phyloP scores from a whole-genome alignment of 2,888 invertebrate genomes.

The Eudemis profundana region DNA sequence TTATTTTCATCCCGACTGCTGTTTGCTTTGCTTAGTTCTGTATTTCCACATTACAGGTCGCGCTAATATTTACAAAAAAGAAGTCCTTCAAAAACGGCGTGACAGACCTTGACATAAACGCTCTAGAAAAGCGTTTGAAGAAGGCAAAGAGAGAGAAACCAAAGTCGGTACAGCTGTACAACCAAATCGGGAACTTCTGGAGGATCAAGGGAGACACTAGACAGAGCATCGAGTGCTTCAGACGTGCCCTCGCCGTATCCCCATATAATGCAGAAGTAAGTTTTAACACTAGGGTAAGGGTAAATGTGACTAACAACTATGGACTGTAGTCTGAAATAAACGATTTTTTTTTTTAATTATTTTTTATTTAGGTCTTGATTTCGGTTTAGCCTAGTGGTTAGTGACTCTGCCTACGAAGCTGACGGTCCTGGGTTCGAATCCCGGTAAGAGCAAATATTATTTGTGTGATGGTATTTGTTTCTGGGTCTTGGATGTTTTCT shows the following conservation, averaged over 20 bases:
- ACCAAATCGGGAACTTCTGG: slow-evolving; percentile 97
- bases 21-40: neutral
- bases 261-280: slow-evolving; percentile 93
- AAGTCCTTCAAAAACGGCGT: slow-evolving; percentile 85
- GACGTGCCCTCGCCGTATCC: slow-evolving; percentile 92
- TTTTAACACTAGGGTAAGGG: no score
- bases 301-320: no score
- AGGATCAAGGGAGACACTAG: slow-evolving; percentile 94
- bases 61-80: slow-evolving; percentile 90
- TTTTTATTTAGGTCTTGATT: no score
- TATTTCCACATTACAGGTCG: slow-evolving; percentile 79
- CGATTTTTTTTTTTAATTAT: no score
- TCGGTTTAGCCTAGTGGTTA: no score
- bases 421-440: no score
- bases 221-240: slow-evolving; percentile 95
- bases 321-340: no score
- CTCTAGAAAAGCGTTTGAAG: slow-evolving; percentile 89
- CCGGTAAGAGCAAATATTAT: no score
- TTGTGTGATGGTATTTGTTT: no score
- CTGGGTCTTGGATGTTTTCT: no score
- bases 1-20: no score
- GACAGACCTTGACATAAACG: slow-evolving; percentile 90
- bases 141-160: slow-evolving; percentile 94
- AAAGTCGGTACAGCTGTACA: slow-evolving; percentile 93
- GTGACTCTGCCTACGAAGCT: no score